Conservation (phyloP, 2,888 invertebrate genomes). For the Clitarchus hookeri region DNA sequence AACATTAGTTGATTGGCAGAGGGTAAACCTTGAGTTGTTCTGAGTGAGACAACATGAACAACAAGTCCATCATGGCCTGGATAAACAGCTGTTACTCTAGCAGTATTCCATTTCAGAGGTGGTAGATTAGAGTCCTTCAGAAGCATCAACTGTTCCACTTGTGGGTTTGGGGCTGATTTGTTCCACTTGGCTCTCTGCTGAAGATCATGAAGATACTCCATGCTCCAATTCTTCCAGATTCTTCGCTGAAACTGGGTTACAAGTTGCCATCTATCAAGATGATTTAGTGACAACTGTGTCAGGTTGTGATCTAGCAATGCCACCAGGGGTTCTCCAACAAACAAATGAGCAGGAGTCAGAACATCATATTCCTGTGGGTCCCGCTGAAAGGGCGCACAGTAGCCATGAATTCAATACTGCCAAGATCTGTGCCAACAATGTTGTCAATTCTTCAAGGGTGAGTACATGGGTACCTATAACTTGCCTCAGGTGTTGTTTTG, state of each 20-base stretch:
- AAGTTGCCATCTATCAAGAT: conserved; percentile 44
- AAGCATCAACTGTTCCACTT: too few relatives aligned
- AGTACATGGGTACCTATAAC: conserved; percentile 44
- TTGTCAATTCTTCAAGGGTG: conserved; percentile 49
- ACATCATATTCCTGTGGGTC: conserved; percentile 42
- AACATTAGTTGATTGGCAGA: too few relatives aligned
- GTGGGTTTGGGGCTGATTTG: too few relatives aligned
- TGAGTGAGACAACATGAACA: too few relatives aligned
- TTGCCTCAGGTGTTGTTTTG: conserved; percentile 48
- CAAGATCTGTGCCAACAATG: conserved; percentile 40
- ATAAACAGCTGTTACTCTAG: too few relatives aligned
- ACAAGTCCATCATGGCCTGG: too few relatives aligned
- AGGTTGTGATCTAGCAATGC: conserved; percentile 43
- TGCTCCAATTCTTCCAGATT: conserved; percentile 42
- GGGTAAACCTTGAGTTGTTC: too few relatives aligned
- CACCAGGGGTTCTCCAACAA: conserved; percentile 45
- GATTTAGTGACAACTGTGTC: conserved; percentile 38
- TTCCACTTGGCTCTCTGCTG: conserved; percentile 47
- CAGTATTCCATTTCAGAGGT: too few relatives aligned
- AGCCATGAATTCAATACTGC: conserved; percentile 49
- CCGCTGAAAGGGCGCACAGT: conserved; percentile 41
- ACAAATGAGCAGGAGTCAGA: conserved; percentile 48
- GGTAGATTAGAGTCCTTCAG: too few relatives aligned
- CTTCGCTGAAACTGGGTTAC: conserved; percentile 45
- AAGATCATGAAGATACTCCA: conserved; percentile 46